Evolutionary conservation across 2,888 invertebrate genomes (phyloP).

Genomic region (Scrobipalpa atriplicella): DNA sequence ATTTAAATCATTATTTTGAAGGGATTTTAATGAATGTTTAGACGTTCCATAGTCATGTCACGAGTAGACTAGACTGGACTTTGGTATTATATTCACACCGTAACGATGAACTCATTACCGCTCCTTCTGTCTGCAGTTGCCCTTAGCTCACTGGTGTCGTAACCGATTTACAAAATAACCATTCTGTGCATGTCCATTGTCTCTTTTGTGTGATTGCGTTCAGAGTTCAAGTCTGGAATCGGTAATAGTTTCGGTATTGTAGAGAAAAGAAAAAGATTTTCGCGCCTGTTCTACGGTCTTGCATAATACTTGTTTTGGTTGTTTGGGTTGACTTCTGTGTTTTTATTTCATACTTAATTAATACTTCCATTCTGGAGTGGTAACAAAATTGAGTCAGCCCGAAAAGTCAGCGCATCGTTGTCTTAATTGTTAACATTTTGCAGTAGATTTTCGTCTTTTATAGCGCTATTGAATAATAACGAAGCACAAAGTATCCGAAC

Average conservation of each 20-base stretch:
- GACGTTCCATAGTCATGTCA: too few species aligned
- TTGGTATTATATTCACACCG: background rate
- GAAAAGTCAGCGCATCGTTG: too few species aligned
- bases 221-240: conserved; percentile 9
- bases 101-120: background rate
- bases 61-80: too few species aligned
- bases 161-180: conserved; percentile 4
- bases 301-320: background rate
- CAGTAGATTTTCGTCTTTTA: too few species aligned
- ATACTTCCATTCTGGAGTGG: background rate
- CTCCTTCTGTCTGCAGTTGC: background rate
- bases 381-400: too few species aligned
- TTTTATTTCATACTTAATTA: background rate
- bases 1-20: too few species aligned
- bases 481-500: too few species aligned
- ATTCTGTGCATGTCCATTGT: conserved; percentile 7
- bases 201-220: background rate
- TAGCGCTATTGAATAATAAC: too few species aligned
- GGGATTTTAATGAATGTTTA: too few species aligned
- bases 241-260: background rate
- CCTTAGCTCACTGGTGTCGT: background rate
- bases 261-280: background rate
- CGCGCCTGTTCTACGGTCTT: background rate
- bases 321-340: background rate
- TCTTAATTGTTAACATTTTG: too few species aligned